Evolutionary conservation across 2,888 invertebrate species (phyloP).

Genomic region (Orchestes rusci): DNA sequence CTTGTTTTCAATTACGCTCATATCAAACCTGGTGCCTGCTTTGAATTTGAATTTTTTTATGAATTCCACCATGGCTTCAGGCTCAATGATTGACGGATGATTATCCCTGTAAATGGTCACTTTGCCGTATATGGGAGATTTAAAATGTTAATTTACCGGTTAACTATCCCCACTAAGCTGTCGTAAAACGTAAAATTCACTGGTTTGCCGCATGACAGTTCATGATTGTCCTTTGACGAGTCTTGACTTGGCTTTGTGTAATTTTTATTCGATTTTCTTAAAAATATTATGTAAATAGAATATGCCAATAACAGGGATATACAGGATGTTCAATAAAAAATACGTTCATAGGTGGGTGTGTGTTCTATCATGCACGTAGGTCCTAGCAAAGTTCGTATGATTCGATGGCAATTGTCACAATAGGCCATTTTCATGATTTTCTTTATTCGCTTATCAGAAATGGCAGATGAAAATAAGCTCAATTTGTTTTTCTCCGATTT

Average conservation of each 20-base stretch:
- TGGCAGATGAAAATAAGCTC: no score
- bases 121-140: no score
- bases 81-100: conserved; percentile 80
- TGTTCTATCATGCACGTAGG: no score
- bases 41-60: conserved; percentile 57
- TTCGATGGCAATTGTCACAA: no score
- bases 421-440: no score
- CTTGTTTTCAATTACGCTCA: conserved; percentile 64
- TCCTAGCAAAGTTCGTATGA: no score
- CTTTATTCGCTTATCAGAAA: no score
- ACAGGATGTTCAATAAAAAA: no score
- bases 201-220: conserved; percentile 72
- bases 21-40: conserved; percentile 60
- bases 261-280: conserved; percentile 4
- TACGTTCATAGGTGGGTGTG: no score
- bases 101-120: conserved; percentile 48
- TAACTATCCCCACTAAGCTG: conserved; percentile 77
- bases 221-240: conserved; percentile 46
- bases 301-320: no score
- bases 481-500: no score
- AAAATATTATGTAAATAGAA: no score
- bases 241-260: background rate
- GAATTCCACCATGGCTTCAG: conserved; percentile 71
- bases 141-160: conserved; percentile 37
- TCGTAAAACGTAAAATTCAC: conserved; percentile 87